Conservation (phyloP, 2,888 invertebrate genomes). For the Urechis unicinctus region DNA sequence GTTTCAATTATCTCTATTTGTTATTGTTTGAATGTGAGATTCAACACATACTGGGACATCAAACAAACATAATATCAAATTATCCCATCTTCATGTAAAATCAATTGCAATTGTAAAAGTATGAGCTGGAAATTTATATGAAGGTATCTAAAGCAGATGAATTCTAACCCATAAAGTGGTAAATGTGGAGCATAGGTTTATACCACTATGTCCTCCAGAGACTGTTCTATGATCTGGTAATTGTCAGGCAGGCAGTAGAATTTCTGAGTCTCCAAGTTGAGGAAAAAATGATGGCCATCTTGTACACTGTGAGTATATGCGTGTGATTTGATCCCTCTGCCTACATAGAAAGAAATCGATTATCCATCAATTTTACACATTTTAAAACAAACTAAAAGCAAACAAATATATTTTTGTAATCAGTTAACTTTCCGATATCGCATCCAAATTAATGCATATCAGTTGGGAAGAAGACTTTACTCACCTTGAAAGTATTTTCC, state of each 20-base stretch:
- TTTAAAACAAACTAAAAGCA: too few relatives aligned
- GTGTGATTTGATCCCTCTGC: constrained; percentile 94
- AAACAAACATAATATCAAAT: neutral
- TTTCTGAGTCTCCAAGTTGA: constrained; percentile 91
- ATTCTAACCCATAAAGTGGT: neutral
- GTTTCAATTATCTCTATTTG: constrained; percentile 78
- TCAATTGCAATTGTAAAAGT: too few relatives aligned
- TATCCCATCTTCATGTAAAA: too few relatives aligned
- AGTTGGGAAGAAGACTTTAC: constrained; percentile 5
- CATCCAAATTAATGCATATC: neutral
- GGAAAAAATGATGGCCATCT: constrained; percentile 94
- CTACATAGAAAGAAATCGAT: constrained; percentile 19
- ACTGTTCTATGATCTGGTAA: constrained; percentile 95
- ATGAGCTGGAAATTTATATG: too few relatives aligned
- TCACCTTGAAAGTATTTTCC: constrained; percentile 88
- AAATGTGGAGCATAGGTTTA: neutral
- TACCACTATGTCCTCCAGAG: constrained; percentile 86
- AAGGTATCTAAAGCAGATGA: neutral
- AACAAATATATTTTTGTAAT: neutral
- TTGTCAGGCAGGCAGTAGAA: constrained; percentile 99
- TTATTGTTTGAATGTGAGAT: constrained; percentile 83
- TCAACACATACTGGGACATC: constrained; percentile 72
- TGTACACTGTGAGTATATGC: constrained; percentile 98
- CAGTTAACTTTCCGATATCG: neutral
- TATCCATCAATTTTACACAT: neutral